A percentile compares a stretch with the other conserved stretches of the same genome.
Evolutionary conservation across 2,888 invertebrate species (phyloP).

Genomic region (Perdita meconis): DNA sequence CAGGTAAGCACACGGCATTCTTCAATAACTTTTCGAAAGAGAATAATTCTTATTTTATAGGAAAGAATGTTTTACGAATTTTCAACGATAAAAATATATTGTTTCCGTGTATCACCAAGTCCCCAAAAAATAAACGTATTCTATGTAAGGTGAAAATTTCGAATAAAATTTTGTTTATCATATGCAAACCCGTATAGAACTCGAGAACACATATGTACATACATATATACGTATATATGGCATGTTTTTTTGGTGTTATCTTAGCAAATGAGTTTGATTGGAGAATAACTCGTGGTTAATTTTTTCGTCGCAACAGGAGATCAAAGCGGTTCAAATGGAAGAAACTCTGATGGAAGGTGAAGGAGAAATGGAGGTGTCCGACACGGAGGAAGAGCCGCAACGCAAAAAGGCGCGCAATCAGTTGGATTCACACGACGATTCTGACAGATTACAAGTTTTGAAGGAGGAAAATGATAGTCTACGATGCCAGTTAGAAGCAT

Average conservation of each 20-base stretch:
- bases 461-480: slow-evolving; percentile 96
- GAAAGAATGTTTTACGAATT: slow-evolving; percentile 5
- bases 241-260: slow-evolving; percentile 52
- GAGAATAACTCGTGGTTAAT: slow-evolving; percentile 32
- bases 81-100: slow-evolving; percentile 4
- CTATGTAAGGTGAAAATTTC: background rate
- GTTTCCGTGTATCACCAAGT: background rate
- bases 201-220: slow-evolving; percentile 29
- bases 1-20: slow-evolving; percentile 29
- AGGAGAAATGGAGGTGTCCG: slow-evolving; percentile 95
- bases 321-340: slow-evolving; percentile 88
- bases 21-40: background rate
- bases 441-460: slow-evolving; percentile 79
- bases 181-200: slow-evolving; percentile 2
- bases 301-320: slow-evolving; percentile 85
- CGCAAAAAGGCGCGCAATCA: slow-evolving; percentile 78
- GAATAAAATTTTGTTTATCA: slow-evolving; percentile 23
- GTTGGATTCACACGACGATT: slow-evolving; percentile 75
- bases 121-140: background rate
- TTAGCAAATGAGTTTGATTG: background rate
- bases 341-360: slow-evolving; percentile 89
- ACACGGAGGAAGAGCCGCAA: slow-evolving; percentile 88
- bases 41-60: background rate
- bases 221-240: slow-evolving; percentile 30
- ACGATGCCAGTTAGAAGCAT: slow-evolving; percentile 95